Conservation (phyloP, 2,113 vertebrate genomes). For the Chloropsis hardwickii region DNA sequence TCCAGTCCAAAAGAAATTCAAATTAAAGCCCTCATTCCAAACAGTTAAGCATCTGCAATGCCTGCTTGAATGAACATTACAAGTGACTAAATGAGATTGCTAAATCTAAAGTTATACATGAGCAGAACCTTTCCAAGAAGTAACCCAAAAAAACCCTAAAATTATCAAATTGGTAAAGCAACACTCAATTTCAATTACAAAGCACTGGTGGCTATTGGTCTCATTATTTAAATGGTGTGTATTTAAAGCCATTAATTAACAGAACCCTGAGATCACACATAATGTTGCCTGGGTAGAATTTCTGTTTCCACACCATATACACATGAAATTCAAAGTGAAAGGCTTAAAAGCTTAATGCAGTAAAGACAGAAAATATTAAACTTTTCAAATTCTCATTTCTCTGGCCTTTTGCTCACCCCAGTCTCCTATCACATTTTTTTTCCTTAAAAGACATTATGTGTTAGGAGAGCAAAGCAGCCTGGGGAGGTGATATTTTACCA, state of each 20-base stretch:
- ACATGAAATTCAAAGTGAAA: slow-evolving; percentile 6
- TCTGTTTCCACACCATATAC: not conserved
- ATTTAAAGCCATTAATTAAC: not conserved
- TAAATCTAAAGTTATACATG: not conserved
- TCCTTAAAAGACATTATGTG: slow-evolving; percentile 47
- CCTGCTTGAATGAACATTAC: not conserved
- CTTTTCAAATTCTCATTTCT: slow-evolving; percentile 21
- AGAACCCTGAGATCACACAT: not conserved
- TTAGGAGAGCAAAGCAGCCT: slow-evolving; percentile 50
- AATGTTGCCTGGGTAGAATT: not conserved
- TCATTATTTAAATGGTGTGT: not conserved
- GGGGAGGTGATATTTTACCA: slow-evolving; percentile 62
- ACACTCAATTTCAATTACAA: not conserved
- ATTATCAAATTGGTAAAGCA: not conserved
- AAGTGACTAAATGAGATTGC: not conserved
- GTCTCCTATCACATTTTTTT: slow-evolving; percentile 28
- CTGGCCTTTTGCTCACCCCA: slow-evolving; percentile 53
- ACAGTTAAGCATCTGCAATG: not conserved
- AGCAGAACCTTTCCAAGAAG: not conserved
- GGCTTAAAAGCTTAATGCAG: slow-evolving; percentile 8
- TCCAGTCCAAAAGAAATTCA: not conserved
- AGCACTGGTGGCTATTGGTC: not conserved
- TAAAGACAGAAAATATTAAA: not conserved
- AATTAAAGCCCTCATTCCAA: not conserved
- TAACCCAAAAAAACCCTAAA: not conserved